Percentiles rank a stretch among this genome's conserved stretches.
Evolutionary conservation across 2,797 vertebrate species (phyloP).

Genomic region (Lacerta viridis): DNA sequence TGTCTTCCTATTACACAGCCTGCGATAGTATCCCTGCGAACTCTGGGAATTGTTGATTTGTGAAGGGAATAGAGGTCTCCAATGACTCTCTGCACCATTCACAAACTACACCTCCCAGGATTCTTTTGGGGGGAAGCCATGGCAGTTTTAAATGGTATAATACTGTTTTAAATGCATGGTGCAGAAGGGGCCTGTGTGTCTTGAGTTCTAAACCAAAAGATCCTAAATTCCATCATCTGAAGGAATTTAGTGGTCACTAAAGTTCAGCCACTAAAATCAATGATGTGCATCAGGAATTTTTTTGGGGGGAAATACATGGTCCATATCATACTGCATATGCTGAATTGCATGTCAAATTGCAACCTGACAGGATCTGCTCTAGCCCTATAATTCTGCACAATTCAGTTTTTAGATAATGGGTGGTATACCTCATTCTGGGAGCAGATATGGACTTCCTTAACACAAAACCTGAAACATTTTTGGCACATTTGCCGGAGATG

Average conservation of each 20-base stretch:
- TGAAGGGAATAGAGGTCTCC: too few relatives aligned
- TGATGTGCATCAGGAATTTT: neutral
- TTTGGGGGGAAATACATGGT: neutral
- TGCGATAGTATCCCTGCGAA: neutral
- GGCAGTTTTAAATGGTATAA: too few relatives aligned
- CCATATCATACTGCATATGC: neutral
- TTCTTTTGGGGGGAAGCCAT: too few relatives aligned
- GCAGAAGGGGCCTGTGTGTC: neutral
- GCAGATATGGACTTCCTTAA: neutral
- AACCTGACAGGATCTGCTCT: neutral
- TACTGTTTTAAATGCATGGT: too few relatives aligned
- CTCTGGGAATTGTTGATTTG: neutral
- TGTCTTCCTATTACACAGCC: neutral
- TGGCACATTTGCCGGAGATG: neutral
- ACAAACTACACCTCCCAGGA: too few relatives aligned
- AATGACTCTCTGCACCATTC: too few relatives aligned
- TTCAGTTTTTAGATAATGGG: neutral
- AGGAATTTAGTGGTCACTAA: neutral
- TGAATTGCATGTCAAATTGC: neutral
- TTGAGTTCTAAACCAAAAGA: neutral
- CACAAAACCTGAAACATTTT: neutral
- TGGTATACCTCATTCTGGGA: neutral
- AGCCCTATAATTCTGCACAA: neutral
- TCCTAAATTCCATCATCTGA: neutral
- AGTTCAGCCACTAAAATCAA: neutral